Percentiles rank a stretch among this genome's conserved stretches.
phyloP scores from a whole-genome alignment of 1,140 invertebrate species.

The Camponotus floridanus region DNA sequence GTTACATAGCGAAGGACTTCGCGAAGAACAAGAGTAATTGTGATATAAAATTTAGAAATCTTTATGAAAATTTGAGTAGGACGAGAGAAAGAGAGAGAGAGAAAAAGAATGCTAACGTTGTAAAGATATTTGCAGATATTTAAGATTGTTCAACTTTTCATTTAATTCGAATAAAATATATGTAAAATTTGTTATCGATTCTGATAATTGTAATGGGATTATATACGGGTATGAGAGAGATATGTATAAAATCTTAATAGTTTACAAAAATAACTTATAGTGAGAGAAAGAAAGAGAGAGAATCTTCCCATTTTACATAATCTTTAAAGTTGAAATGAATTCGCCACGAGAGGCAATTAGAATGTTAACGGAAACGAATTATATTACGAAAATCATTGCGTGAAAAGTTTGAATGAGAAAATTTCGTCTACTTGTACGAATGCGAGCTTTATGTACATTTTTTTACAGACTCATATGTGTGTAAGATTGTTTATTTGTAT shows the following conservation, averaged over 20 bases:
- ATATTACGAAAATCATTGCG: constrained; percentile 25
- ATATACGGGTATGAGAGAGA: constrained; percentile 43
- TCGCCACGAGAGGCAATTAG: constrained; percentile 8
- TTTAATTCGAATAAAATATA: constrained; percentile 28
- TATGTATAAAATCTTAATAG: constrained; percentile 10
- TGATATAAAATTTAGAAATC: constrained; percentile 53
- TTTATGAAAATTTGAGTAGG: constrained; percentile 10
- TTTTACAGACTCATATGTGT: constrained; percentile 40
- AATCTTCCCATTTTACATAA: constrained; percentile 31
- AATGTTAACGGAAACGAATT: constrained; percentile 48
- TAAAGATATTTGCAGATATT: constrained; percentile 54
- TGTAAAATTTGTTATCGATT: constrained; percentile 52
- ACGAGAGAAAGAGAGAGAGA: neutral
- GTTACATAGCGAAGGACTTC: constrained; percentile 92
- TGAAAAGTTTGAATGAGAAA: neutral
- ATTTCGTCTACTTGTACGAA: neutral
- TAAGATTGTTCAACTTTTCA: constrained; percentile 39
- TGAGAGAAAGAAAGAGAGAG: neutral
- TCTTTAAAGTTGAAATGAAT: constrained; percentile 14
- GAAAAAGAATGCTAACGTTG: neutral
- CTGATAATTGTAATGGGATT: constrained; percentile 29
- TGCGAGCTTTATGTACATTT: constrained; percentile 8
- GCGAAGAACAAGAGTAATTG: constrained; percentile 86
- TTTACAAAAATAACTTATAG: too few species aligned
- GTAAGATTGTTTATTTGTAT: constrained; percentile 28